phyloP scores from a whole-genome alignment of 2,113 vertebrate species.

The Eulemur rufifrons region DNA sequence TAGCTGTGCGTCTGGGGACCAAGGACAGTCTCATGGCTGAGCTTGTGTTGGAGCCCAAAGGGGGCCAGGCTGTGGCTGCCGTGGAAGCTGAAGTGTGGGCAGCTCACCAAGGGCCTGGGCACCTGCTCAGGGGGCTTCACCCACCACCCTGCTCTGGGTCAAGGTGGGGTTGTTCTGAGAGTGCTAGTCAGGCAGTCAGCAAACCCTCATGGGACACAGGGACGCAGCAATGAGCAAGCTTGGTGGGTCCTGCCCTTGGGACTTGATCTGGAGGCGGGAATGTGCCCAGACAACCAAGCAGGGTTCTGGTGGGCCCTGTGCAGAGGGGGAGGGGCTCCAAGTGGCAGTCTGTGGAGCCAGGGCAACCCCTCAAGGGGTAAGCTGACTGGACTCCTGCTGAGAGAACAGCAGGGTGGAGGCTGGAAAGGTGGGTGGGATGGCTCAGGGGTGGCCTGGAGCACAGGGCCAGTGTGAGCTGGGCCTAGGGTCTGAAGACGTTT shows the following conservation, averaged over 20 bases:
- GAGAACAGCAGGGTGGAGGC: background rate
- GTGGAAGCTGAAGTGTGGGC: too few relatives aligned
- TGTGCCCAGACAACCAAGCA: too few relatives aligned
- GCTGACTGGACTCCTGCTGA: too few relatives aligned
- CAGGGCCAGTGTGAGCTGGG: background rate
- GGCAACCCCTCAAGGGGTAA: background rate
- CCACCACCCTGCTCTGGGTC: background rate
- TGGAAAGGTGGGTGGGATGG: background rate
- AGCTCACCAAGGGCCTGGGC: background rate
- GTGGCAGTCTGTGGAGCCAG: background rate
- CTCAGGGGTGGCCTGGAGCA: background rate
- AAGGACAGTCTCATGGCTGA: background rate
- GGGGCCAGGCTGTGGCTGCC: background rate
- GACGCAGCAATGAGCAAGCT: background rate
- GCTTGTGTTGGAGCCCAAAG: background rate
- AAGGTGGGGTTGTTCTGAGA: background rate
- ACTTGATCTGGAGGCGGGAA: background rate
- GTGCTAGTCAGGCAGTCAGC: rapidly evolving
- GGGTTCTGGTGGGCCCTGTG: background rate
- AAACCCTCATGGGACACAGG: background rate
- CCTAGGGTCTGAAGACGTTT: background rate
- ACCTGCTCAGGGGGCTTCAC: background rate
- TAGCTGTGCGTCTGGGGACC: background rate
- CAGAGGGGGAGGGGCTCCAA: background rate
- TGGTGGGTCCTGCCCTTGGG: background rate